Conservation (phyloP, 2,888 invertebrate genomes). For the Odontocerum albicorne region DNA sequence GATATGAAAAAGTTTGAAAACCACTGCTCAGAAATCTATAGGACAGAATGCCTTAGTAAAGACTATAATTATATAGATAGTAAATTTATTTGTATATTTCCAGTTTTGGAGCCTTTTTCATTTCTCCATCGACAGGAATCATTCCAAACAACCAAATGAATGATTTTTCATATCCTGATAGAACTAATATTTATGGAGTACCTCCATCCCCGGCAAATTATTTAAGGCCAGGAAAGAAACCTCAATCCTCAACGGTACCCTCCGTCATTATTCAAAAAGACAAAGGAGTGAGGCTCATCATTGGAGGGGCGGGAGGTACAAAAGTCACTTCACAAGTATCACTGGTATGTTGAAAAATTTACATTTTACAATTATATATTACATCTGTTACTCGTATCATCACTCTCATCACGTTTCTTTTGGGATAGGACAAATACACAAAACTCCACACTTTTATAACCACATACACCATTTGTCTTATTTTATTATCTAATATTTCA, state of each 20-base stretch:
- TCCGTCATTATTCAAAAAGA: conserved; percentile 69
- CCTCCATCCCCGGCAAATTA: conserved; percentile 85
- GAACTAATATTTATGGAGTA: conserved; percentile 67
- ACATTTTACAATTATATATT: too few species aligned
- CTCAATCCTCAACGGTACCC: conserved; percentile 91
- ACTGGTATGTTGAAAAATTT: conserved; percentile 63
- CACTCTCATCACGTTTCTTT: too few species aligned
- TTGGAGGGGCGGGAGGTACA: conserved; percentile 87
- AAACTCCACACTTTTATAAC: too few species aligned
- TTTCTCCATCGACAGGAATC: conserved; percentile 76
- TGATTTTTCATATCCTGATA: conserved; percentile 76
- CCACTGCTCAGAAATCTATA: too few species aligned
- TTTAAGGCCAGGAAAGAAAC: conserved; percentile 78
- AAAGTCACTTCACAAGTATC: conserved; percentile 85
- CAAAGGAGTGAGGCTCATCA: conserved; percentile 61
- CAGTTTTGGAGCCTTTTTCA: conserved; percentile 80
- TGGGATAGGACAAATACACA: too few species aligned
- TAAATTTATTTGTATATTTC: not conserved
- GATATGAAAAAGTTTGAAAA: too few species aligned
- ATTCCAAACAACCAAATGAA: conserved; percentile 89
- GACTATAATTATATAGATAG: too few species aligned
- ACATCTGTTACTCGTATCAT: too few species aligned
- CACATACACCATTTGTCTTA: too few species aligned
- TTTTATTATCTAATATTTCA: too few species aligned
- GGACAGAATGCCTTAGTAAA: too few species aligned